Conservation (phyloP, 1,140 invertebrate genomes). For the Cotesia glomerata region DNA sequence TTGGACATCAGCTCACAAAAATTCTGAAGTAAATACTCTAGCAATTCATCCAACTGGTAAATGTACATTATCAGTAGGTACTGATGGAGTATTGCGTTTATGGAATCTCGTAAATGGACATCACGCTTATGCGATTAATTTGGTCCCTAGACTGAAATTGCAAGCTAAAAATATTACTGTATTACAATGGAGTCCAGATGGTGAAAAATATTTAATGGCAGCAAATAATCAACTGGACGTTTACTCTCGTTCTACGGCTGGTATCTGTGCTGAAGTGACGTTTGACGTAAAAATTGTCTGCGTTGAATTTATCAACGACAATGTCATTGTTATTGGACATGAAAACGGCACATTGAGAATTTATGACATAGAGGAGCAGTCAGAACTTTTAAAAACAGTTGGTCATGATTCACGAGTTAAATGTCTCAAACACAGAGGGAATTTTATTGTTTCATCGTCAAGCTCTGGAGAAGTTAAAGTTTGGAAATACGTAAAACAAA, state of each 20-base stretch:
- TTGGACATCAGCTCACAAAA: conserved; percentile 77
- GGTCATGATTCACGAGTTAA: conserved; percentile 75
- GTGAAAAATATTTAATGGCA: conserved; percentile 75
- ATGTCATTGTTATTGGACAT: conserved; percentile 71
- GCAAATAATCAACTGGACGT: conserved; percentile 75
- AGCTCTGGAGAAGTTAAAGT: conserved; percentile 82
- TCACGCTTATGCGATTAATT: conserved; percentile 85
- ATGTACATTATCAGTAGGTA: conserved; percentile 84
- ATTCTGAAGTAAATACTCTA: conserved; percentile 71
- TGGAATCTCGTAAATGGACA: conserved; percentile 95
- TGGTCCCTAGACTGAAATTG: conserved; percentile 69
- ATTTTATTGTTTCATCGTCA: conserved; percentile 68
- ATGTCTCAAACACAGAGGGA: conserved; percentile 64
- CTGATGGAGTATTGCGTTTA: conserved; percentile 82
- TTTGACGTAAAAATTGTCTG: conserved; percentile 70
- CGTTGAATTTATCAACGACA: conserved; percentile 69
- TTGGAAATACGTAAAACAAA: conserved; percentile 67
- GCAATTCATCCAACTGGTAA: conserved; percentile 89
- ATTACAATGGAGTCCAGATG: conserved; percentile 72
- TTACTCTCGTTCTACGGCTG: conserved; percentile 77
- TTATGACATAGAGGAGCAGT: conserved; percentile 64
- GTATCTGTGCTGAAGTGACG: conserved; percentile 67
- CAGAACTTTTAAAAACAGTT: conserved; percentile 60
- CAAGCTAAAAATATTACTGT: conserved; percentile 63
- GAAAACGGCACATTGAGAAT: conserved; percentile 74